phyloP scores from a whole-genome alignment of 1,140 invertebrate species.

The Apocrypta bakeri region DNA sequence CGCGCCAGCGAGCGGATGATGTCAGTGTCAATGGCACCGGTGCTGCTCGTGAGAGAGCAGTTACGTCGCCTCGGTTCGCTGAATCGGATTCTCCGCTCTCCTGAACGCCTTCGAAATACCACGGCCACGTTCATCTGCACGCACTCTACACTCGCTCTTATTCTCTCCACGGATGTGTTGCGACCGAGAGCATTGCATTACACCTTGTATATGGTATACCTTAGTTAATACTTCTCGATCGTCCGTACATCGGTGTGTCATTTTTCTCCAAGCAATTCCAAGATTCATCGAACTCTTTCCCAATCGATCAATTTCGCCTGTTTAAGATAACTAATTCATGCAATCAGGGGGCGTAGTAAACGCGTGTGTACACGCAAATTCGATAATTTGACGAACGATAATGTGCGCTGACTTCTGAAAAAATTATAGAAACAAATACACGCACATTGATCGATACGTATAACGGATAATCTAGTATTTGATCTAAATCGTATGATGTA shows the following conservation, averaged over 20 bases:
- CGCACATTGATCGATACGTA: background rate
- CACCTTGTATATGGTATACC: too few relatives aligned
- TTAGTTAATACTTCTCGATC: too few relatives aligned
- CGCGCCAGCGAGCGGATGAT: constrained; percentile 55
- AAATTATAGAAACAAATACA: background rate
- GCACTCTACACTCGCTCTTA: background rate
- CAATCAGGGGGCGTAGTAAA: too few relatives aligned
- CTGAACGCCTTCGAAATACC: background rate
- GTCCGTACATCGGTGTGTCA: too few relatives aligned
- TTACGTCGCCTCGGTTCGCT: constrained; percentile 58
- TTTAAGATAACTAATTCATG: too few relatives aligned
- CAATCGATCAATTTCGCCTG: too few relatives aligned
- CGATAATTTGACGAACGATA: background rate
- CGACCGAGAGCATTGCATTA: too few relatives aligned
- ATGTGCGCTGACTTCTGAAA: background rate
- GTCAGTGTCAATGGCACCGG: constrained; percentile 63
- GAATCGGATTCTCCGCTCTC: constrained; percentile 59
- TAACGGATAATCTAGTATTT: too few relatives aligned
- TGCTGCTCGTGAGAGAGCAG: constrained; percentile 55
- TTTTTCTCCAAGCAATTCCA: too few relatives aligned
- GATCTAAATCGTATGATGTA: too few relatives aligned
- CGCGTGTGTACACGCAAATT: background rate
- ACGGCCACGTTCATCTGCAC: background rate
- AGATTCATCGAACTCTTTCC: too few relatives aligned
- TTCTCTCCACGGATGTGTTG: too few relatives aligned